A percentile compares a stretch with the other conserved stretches of the same genome.
These are phyloP conservation scores for Atopsyche davidsoni DNA, from an alignment of 1,140 invertebrate genomes.

Conservation along the genomic window DNA sequence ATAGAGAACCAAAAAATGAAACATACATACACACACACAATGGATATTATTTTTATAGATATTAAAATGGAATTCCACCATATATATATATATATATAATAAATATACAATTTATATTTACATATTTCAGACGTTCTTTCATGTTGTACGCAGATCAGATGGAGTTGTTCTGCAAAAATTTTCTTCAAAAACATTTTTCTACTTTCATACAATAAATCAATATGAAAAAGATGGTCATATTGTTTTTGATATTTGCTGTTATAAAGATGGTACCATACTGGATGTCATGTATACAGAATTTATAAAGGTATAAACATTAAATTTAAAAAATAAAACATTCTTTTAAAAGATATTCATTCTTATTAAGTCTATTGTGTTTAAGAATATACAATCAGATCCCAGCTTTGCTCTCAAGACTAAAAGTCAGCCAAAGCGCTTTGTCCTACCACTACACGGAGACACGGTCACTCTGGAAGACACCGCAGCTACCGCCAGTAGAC, in stretches of 20 bases:
- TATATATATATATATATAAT: too few relatives aligned
- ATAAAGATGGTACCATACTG: constrained; percentile 72
- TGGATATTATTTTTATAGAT: too few relatives aligned
- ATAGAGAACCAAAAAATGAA: too few relatives aligned
- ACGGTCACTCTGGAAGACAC: constrained; percentile 48
- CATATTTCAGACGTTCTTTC: constrained; percentile 62
- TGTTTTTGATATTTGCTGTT: constrained; percentile 76
- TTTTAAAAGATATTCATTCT: too few relatives aligned
- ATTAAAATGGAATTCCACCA: too few relatives aligned
- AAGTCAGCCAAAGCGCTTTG: constrained; percentile 65
- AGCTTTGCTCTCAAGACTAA: constrained; percentile 74
- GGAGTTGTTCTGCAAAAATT: constrained; percentile 56
- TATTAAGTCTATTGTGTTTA: too few relatives aligned
- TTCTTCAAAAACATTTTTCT: constrained; percentile 71
- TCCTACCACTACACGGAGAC: constrained; percentile 53
- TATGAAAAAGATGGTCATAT: constrained; percentile 67
- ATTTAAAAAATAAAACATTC: too few relatives aligned
- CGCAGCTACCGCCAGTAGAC: constrained; percentile 47
- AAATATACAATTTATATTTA: not conserved
- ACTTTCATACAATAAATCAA: constrained; percentile 83
- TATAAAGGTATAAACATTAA: constrained; percentile 72
- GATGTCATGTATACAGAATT: constrained; percentile 79
- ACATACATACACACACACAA: too few relatives aligned
- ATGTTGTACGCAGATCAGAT: constrained; percentile 59
- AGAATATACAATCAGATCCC: constrained; percentile 71